Conservation (phyloP, 2,888 invertebrate genomes). For the Theretra japonica region DNA sequence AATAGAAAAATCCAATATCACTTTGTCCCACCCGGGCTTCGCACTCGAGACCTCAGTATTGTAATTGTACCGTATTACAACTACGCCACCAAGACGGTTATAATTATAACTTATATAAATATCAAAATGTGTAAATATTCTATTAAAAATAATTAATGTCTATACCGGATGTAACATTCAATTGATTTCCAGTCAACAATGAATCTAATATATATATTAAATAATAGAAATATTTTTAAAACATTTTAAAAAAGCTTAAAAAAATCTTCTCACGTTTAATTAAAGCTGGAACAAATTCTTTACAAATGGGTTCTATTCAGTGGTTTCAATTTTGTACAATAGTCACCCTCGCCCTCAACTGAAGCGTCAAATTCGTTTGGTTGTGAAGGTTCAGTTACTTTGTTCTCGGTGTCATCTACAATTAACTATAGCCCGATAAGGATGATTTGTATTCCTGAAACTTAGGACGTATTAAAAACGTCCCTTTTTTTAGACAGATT, state of each 20-base stretch:
- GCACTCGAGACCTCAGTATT: no score
- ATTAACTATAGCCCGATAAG: slow-evolving; percentile 35
- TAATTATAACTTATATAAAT: no score
- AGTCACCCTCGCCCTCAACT: slow-evolving; percentile 55
- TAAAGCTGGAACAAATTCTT: slow-evolving; percentile 25
- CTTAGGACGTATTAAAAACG: background rate
- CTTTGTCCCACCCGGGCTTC: no score
- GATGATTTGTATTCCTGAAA: background rate
- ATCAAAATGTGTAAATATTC: no score
- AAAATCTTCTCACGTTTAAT: background rate
- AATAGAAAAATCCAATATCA: no score
- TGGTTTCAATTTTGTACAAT: slow-evolving; percentile 25
- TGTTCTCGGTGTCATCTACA: slow-evolving; percentile 39
- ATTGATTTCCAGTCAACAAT: no score
- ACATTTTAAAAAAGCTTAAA: background rate
- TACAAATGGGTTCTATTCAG: slow-evolving; percentile 20
- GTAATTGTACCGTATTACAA: no score
- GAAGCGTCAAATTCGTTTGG: slow-evolving; percentile 45
- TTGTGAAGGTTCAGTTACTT: slow-evolving; percentile 44
- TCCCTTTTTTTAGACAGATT: background rate
- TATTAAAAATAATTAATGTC: no score
- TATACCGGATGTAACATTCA: no score
- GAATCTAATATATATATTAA: no score
- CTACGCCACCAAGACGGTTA: no score
- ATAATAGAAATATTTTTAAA: background rate